Evolutionary conservation across 2,888 invertebrate species (phyloP).

Genomic region (Dermolepida albohirtum): DNA sequence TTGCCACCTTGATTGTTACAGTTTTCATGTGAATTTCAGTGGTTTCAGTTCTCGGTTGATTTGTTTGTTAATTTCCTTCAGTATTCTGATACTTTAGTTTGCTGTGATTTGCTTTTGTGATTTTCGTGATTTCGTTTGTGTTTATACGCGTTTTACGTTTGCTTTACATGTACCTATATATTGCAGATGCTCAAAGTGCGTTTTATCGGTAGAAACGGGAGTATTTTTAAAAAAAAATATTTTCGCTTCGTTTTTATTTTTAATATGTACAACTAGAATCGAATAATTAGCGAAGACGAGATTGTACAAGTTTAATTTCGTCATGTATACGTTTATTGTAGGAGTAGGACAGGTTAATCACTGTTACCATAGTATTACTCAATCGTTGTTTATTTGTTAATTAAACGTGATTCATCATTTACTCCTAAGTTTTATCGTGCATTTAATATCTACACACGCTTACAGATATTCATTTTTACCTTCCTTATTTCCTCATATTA

Average conservation of each 20-base stretch:
- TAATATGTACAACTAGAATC: too few relatives aligned
- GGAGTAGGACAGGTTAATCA: conserved; percentile 4
- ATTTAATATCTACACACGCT: not conserved
- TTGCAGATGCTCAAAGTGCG: too few relatives aligned
- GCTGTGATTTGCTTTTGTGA: conserved; percentile 39
- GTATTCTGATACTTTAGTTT: conserved; percentile 19
- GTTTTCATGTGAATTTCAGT: conserved; percentile 65
- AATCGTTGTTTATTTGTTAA: conserved; percentile 23
- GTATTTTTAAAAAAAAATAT: not conserved
- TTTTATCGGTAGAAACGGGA: not conserved
- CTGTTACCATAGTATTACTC: not conserved
- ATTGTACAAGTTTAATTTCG: too few relatives aligned
- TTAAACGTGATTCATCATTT: conserved; percentile 24
- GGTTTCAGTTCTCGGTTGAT: conserved; percentile 59
- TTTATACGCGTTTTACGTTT: conserved; percentile 33
- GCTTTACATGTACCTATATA: not conserved
- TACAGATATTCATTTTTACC: not conserved
- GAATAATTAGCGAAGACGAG: too few relatives aligned
- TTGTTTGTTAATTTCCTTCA: conserved; percentile 38
- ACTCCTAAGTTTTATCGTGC: not conserved
- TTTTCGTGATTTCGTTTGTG: conserved; percentile 39
- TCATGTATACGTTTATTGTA: not conserved
- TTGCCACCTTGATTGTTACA: conserved; percentile 61
- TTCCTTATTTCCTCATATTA: not conserved
- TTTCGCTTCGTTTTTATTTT: too few relatives aligned